A percentile compares a stretch with the other conserved stretches of the same genome.
Conservation (phyloP, 2,888 invertebrate genomes). For the Villa cingulata region DNA sequence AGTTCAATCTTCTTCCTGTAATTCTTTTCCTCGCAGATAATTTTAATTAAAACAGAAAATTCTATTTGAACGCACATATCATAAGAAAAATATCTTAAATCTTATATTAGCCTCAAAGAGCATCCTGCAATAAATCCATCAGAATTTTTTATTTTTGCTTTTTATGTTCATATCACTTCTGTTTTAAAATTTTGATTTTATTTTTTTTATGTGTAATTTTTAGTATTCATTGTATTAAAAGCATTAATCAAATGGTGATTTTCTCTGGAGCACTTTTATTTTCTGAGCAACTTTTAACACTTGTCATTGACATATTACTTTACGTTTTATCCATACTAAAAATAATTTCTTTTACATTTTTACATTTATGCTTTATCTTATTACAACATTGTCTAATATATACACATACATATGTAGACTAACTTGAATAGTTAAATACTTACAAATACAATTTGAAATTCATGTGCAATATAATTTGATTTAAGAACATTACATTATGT, state of each 20-base stretch:
- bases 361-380: too few relatives aligned
- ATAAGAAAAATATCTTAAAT: not conserved
- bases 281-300: constrained; percentile 2
- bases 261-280: not conserved
- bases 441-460: too few relatives aligned
- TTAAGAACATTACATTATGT: too few relatives aligned
- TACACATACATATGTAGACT: too few relatives aligned
- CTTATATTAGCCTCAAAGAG: not conserved
- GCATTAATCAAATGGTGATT: not conserved
- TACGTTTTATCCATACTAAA: not conserved
- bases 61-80: too few relatives aligned
- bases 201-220: not conserved
- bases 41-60: not conserved
- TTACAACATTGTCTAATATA: too few relatives aligned
- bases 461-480: too few relatives aligned
- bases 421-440: too few relatives aligned
- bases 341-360: too few relatives aligned
- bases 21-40: too few relatives aligned
- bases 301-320: constrained; percentile 8
- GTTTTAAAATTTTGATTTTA: not conserved
- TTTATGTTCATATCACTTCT: too few relatives aligned
- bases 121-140: not conserved
- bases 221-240: not conserved
- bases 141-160: not conserved
- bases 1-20: too few relatives aligned